Conservation (phyloP, 2,888 invertebrate genomes). For the Notocelia uddmanniana region DNA sequence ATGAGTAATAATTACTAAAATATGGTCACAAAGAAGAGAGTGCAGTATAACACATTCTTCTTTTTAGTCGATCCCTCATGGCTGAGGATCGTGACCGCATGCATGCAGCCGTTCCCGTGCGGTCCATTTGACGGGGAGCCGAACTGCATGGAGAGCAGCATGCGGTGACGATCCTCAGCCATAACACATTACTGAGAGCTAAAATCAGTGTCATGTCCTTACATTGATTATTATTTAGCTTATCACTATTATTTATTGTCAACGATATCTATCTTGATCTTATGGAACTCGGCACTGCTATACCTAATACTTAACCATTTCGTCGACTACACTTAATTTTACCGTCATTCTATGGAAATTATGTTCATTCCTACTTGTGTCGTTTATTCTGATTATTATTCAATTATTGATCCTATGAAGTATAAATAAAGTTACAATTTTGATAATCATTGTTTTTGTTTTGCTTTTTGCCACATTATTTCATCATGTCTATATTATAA, state of each 20-base stretch:
- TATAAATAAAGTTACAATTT: constrained; percentile 43
- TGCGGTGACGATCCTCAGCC: too few species aligned
- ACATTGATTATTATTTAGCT: background rate
- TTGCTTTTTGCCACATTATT: background rate
- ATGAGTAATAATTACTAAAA: background rate
- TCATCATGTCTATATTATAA: too few species aligned
- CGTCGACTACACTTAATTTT: constrained; percentile 19
- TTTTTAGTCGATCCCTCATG: too few species aligned
- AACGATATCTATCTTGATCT: constrained; percentile 1
- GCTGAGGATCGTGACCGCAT: too few species aligned
- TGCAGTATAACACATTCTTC: background rate
- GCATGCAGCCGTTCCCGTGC: too few species aligned
- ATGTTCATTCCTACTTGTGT: constrained; percentile 42
- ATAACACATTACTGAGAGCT: background rate
- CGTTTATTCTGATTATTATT: constrained; percentile 33
- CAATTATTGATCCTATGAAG: constrained; percentile 38
- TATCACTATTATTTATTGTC: too few species aligned
- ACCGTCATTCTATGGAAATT: constrained; percentile 18
- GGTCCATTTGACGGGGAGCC: too few species aligned
- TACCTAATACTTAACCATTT: constrained; percentile 2
- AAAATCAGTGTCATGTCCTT: constrained; percentile 16
- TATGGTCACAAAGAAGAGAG: background rate
- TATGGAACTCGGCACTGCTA: constrained; percentile 18
- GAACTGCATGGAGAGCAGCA: too few species aligned
- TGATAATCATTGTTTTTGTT: constrained; percentile 24